Conservation (phyloP, 2,113 vertebrate genomes). For the Piliocolobus tephrosceles region DNA sequence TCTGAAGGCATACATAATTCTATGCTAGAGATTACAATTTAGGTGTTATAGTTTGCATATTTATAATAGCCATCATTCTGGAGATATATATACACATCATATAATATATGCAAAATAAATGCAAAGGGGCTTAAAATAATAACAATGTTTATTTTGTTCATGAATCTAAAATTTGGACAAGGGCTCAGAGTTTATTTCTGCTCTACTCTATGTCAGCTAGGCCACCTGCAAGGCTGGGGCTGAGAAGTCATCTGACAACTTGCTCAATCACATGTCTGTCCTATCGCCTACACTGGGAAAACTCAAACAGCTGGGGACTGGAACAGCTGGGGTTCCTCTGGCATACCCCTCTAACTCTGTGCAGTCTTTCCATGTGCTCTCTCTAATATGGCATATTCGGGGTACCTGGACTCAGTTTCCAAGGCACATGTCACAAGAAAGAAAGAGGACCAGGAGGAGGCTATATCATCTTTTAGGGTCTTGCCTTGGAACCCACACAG, state of each 20-base stretch:
- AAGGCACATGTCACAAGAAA: background rate
- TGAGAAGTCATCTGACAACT: slow-evolving; percentile 5
- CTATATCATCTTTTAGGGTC: background rate
- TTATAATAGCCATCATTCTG: background rate
- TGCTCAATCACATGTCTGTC: background rate
- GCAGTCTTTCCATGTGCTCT: background rate
- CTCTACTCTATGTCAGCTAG: background rate
- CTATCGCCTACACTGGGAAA: background rate
- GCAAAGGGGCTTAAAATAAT: slow-evolving; percentile 15
- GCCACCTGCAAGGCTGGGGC: background rate
- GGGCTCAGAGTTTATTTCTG: background rate
- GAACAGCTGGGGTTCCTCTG: background rate
- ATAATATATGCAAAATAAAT: background rate
- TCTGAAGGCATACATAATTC: background rate
- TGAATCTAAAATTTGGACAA: background rate
- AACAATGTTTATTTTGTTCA: slow-evolving; percentile 21
- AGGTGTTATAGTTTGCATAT: background rate
- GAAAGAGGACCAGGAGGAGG: background rate
- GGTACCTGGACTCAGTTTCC: background rate
- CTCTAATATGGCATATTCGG: background rate
- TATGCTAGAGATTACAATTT: background rate
- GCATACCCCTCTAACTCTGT: background rate
- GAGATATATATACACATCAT: background rate
- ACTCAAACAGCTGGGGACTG: background rate
- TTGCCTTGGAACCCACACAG: background rate